These are phyloP conservation scores for Calephelis nemesis DNA, from an alignment of 1,140 invertebrate species.

Conservation along the genomic window DNA sequence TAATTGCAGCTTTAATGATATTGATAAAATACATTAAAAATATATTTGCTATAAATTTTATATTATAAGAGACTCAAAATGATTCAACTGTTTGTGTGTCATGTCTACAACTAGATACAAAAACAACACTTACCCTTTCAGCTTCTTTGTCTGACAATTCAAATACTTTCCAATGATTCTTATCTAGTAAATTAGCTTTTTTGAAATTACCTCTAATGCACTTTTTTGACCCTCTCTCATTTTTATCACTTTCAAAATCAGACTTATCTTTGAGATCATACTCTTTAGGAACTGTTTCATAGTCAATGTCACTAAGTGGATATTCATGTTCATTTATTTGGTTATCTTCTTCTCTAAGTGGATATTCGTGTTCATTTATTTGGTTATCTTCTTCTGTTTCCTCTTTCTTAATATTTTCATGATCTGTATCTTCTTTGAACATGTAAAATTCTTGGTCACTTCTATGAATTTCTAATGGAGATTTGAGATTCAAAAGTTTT, in stretches of 20 bases:
- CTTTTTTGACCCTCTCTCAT: neutral
- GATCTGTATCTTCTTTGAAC: slow-evolving; percentile 25
- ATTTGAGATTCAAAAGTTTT: slow-evolving; percentile 31
- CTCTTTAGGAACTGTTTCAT: neutral
- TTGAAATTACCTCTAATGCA: slow-evolving; percentile 21
- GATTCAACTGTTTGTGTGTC: too few relatives aligned
- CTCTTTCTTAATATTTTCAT: slow-evolving; percentile 26
- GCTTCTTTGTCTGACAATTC: slow-evolving; percentile 59
- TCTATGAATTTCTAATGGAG: slow-evolving; percentile 35
- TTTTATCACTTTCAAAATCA: neutral
- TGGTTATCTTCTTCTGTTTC: slow-evolving; percentile 28
- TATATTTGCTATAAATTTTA: too few relatives aligned
- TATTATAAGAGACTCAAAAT: too few relatives aligned
- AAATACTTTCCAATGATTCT: slow-evolving; percentile 50
- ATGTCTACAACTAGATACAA: neutral
- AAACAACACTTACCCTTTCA: slow-evolving; percentile 33
- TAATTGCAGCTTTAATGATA: too few relatives aligned
- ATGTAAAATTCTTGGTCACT: slow-evolving; percentile 2
- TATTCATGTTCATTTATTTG: slow-evolving; percentile 32
- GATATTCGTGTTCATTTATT: slow-evolving; percentile 33
- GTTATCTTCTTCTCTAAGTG: slow-evolving; percentile 27
- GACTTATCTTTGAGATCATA: neutral
- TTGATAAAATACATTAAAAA: too few relatives aligned
- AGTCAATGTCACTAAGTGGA: slow-evolving; percentile 17
- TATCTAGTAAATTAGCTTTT: slow-evolving; percentile 34